Evolutionary conservation across 2,113 vertebrate genomes (phyloP).

Genomic region (Toxostoma redivivum): DNA sequence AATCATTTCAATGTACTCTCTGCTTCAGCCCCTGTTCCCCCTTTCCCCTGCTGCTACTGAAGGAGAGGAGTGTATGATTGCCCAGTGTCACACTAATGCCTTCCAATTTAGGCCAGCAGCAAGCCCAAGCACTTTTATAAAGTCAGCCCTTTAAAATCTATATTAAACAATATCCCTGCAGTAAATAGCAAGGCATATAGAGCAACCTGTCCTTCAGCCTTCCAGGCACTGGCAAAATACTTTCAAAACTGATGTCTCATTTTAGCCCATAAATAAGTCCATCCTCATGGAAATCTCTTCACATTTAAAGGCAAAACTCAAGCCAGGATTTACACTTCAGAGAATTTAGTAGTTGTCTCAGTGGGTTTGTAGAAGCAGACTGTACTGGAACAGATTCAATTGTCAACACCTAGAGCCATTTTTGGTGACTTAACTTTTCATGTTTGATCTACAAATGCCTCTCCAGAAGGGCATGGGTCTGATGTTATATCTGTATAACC

Average conservation of each 20-base stretch:
- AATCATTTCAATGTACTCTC: background rate
- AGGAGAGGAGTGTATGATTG: background rate
- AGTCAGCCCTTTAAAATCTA: background rate
- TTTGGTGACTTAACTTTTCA: background rate
- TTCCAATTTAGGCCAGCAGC: background rate
- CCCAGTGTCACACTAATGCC: background rate
- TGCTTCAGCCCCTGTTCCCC: background rate
- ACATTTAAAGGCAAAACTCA: background rate
- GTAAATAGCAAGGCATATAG: background rate
- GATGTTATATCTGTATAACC: background rate
- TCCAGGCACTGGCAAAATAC: background rate
- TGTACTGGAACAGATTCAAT: background rate
- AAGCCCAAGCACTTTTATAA: background rate
- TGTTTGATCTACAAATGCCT: background rate
- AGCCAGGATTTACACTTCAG: background rate
- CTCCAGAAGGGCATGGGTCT: background rate
- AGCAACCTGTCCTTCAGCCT: background rate
- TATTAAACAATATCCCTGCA: background rate
- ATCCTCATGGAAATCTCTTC: background rate
- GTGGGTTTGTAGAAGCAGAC: background rate
- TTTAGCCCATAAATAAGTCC: background rate
- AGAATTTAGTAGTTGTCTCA: background rate
- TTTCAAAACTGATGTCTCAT: background rate
- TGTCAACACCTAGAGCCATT: background rate
- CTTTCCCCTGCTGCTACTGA: fast-evolving